A percentile compares a stretch with the other conserved stretches of the same genome.
These are phyloP conservation scores for Epizoanthus rinbou DNA, from an alignment of 92 coral and sea anemone genomes.

Conservation along the genomic window DNA sequence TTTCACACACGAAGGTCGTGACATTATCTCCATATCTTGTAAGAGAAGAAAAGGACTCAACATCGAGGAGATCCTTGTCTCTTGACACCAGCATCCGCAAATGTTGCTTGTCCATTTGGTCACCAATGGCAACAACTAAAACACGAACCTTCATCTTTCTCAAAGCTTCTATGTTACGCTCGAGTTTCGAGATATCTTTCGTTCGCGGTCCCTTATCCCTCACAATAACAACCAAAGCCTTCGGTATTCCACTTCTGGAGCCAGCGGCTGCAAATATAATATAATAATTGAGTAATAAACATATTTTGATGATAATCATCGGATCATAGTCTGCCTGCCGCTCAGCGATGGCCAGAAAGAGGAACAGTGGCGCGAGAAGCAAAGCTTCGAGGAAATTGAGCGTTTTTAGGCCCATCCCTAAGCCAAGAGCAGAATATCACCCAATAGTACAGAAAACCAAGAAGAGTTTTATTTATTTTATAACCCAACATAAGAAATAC, in stretches of 20 bases:
- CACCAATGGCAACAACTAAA: constrained; percentile 68
- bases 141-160: constrained; percentile 59
- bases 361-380: no score
- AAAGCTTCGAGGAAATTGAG: no score
- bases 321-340: no score
- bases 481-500: no score
- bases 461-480: no score
- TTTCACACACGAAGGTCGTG: constrained; percentile 52
- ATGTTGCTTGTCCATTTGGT: constrained; percentile 43
- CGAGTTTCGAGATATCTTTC: constrained; percentile 50
- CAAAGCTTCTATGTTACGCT: constrained; percentile 57
- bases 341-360: no score
- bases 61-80: constrained; percentile 44
- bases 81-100: constrained; percentile 44
- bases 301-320: no score
- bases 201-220: constrained; percentile 55
- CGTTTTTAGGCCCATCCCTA: no score
- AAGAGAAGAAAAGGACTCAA: constrained; percentile 52
- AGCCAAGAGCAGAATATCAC: no score
- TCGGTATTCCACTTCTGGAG: constrained; percentile 63
- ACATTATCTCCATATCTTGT: constrained; percentile 41
- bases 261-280: constrained; percentile 31
- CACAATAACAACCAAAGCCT: constrained; percentile 64
- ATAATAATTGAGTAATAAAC: no score
- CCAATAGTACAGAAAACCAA: no score